Percentiles rank a stretch among this genome's conserved stretches.
phyloP scores from a whole-genome alignment of 1,140 invertebrate genomes.

The Telenomus remus region DNA sequence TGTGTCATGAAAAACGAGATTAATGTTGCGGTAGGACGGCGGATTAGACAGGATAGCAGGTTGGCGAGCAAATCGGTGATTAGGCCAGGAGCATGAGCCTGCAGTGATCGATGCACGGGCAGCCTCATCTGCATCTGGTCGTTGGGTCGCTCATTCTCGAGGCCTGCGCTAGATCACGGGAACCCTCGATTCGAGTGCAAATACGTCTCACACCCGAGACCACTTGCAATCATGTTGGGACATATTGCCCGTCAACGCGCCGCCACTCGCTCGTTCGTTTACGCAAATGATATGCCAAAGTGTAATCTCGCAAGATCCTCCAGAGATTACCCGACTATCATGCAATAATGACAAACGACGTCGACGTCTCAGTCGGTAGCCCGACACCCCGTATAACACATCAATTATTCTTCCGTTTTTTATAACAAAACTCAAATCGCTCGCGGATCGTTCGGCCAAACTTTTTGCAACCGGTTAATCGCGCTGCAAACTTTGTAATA shows the following conservation, averaged over 20 bases:
- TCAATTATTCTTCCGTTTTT: conserved; percentile 31
- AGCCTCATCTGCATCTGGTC: conserved; percentile 70
- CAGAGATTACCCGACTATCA: conserved; percentile 66
- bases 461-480: too few species aligned
- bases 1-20: conserved; percentile 67
- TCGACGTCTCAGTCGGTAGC: conserved; percentile 37
- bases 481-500: too few species aligned
- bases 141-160: conserved; percentile 42
- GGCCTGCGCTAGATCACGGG: conserved; percentile 41
- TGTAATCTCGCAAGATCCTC: conserved; percentile 71
- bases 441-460: neutral
- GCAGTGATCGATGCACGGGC: conserved; percentile 69
- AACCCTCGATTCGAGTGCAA: conserved; percentile 60
- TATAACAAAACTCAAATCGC: neutral
- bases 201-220: conserved; percentile 64
- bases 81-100: conserved; percentile 62
- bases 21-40: conserved; percentile 60
- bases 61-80: conserved; percentile 63
- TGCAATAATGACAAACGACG: conserved; percentile 67
- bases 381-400: neutral
- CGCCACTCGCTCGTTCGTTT: conserved; percentile 71
- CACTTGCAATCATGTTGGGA: conserved; percentile 71
- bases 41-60: conserved; percentile 64
- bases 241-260: conserved; percentile 74
- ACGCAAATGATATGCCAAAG: conserved; percentile 74